A percentile compares a stretch with the other conserved stretches of the same genome.
These are phyloP conservation scores for Gallinago media DNA, from an alignment of 2,113 vertebrate genomes.

Conservation along the genomic window DNA sequence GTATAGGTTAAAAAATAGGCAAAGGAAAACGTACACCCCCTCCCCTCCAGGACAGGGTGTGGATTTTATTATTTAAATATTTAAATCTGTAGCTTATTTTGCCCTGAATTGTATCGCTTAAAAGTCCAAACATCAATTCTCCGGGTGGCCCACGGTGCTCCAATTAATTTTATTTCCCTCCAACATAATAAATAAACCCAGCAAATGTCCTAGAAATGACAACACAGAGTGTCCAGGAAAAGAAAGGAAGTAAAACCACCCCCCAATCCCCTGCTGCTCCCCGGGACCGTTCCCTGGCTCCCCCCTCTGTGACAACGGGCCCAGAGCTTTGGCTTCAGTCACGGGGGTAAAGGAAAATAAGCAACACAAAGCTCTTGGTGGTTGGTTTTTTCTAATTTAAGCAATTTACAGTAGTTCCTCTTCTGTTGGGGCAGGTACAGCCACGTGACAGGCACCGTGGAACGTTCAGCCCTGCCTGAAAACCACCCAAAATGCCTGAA, in stretches of 20 bases:
- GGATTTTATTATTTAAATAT: background rate
- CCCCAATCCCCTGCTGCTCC: background rate
- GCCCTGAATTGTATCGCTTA: constrained; percentile 61
- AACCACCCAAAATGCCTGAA: background rate
- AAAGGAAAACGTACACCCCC: constrained; percentile 68
- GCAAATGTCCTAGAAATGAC: background rate
- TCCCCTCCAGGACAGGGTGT: background rate
- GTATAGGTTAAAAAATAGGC: constrained; percentile 76
- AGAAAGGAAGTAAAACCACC: background rate
- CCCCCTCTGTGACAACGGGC: background rate
- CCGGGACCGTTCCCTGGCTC: background rate
- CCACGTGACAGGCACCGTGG: background rate
- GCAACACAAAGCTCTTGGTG: background rate
- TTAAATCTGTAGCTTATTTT: constrained; percentile 7
- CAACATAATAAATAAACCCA: constrained; percentile 34
- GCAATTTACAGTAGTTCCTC: background rate
- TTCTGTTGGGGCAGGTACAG: background rate
- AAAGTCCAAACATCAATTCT: background rate
- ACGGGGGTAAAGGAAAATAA: background rate
- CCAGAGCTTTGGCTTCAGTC: background rate
- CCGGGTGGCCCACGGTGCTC: background rate
- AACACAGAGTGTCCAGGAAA: background rate
- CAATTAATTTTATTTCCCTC: background rate
- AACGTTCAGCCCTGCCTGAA: background rate
- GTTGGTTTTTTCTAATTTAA: background rate